Conservation (phyloP, 23 tunicate genomes). For the Halocynthia roretzi region DNA sequence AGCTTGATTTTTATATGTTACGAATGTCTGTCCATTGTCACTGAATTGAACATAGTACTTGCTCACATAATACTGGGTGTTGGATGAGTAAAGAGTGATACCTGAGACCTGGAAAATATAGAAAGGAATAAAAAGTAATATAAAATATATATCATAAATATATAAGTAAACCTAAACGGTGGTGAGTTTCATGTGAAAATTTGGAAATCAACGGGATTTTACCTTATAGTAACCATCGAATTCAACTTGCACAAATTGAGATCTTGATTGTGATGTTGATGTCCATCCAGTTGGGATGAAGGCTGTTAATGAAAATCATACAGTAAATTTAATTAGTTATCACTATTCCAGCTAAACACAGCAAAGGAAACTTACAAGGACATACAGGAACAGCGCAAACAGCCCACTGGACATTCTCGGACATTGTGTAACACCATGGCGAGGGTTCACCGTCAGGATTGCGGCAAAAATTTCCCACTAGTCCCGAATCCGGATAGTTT, state of each 20-base stretch:
- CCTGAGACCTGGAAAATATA: constrained; percentile 52
- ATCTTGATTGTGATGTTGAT: constrained; percentile 22
- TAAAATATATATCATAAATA: background rate
- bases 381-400: constrained; percentile 62
- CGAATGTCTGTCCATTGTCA: constrained; percentile 55
- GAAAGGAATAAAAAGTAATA: background rate
- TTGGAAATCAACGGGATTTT: background rate
- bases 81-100: constrained; percentile 40
- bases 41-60: constrained; percentile 55
- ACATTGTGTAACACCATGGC: constrained; percentile 91
- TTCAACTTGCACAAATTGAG: constrained; percentile 72
- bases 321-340: background rate
- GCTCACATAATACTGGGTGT: constrained; percentile 32
- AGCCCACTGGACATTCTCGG: constrained; percentile 52
- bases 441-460: constrained; percentile 62
- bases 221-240: constrained; percentile 82
- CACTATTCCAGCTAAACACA: background rate
- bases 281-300: constrained; percentile 82
- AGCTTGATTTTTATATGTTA: constrained; percentile 35
- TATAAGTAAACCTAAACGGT: background rate
- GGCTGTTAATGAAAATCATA: constrained; percentile 14
- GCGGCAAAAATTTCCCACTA: constrained; percentile 64
- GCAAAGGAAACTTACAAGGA: constrained; percentile 43
- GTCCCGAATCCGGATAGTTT: constrained; percentile 58
- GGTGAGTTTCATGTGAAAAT: background rate